Evolutionary conservation across 2,888 invertebrate species (phyloP).

Genomic region (Crocallis elinguaria): DNA sequence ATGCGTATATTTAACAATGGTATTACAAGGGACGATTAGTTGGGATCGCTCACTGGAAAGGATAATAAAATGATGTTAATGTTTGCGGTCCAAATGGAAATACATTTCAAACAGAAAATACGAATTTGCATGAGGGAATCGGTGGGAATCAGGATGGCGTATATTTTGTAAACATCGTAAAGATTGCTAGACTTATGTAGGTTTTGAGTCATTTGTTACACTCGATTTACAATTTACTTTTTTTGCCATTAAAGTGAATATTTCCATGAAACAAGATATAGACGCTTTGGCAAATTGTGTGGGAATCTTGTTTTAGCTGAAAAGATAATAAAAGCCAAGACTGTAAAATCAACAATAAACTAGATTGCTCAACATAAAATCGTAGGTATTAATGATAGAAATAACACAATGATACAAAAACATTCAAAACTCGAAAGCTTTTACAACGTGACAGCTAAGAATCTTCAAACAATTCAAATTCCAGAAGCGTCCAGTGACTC

Average conservation of each 20-base stretch:
- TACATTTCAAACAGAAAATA: conserved; percentile 23
- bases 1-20: conserved; percentile 57
- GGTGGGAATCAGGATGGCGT: background rate
- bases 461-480: conserved; percentile 21
- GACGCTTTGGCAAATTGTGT: too few species aligned
- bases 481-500: conserved; percentile 21
- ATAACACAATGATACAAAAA: background rate
- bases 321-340: too few species aligned
- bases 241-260: too few species aligned
- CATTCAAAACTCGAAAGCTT: conserved; percentile 19
- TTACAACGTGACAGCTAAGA: conserved; percentile 7
- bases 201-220: too few species aligned
- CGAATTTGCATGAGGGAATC: conserved; percentile 13
- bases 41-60: conserved; percentile 46
- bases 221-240: too few species aligned
- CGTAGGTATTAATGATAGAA: too few species aligned
- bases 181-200: too few species aligned
- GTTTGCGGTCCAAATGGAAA: conserved; percentile 27
- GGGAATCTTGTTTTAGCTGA: too few species aligned
- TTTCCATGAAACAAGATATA: too few species aligned
- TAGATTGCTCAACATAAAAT: too few species aligned
- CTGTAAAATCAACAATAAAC: too few species aligned
- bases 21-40: conserved; percentile 48
- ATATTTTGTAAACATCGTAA: background rate
- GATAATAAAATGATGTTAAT: conserved; percentile 37